Base-by-base conservation (phyloP, 2,113 vertebrate species). In the Melanerpes aurifrons region DNA sequence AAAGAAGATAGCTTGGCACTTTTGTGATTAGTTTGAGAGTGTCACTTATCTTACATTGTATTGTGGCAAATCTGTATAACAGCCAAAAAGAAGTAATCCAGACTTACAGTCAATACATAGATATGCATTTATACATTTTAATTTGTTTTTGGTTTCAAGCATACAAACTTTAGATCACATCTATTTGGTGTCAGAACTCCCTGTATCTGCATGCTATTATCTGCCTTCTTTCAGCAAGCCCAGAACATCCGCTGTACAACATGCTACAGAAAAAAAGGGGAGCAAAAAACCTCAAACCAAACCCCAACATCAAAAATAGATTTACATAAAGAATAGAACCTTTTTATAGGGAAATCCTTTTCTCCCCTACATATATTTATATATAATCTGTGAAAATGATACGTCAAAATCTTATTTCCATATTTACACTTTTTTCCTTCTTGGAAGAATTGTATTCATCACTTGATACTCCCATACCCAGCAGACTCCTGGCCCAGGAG, bases 331-430 rank as follows among this genome's bases (percentile, higher is more conserved):
- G 90, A 96, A 96, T 93, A 94, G 87, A 96, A 96, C 62, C 82
- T 98, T 97, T 95, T 91, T 87, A 90, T 96, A 95, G 89, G 95
- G 95, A 97, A 97, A 96, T 94, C 93, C 77, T 96, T 97, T 96
- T 97, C 87, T 97, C 90, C 97, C 25, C 29, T 94, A 93, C 89
- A 57, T 75, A 92, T 94, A 91, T 93, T 66, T 95, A 75, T 96
- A 97, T 95, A 98, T 97, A 97, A 92, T 98, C 90, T 95, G 96
- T 97, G 98, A 97, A 98, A 98, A 98, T 95, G 96, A 97, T 97
- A 97, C 95, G 72, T 97, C 97, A 97, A 98, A 97, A 97, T 97
- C 96, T 98, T 98, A 97, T 98, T 98, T 97, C 95, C 95, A 96
- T 97, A 97, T 97, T 95, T 98, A 97, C 97, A 98, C 94, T 94